Evolutionary conservation across 2,797 vertebrate species (phyloP).

Genomic region (Peromyscus aztecus): DNA sequence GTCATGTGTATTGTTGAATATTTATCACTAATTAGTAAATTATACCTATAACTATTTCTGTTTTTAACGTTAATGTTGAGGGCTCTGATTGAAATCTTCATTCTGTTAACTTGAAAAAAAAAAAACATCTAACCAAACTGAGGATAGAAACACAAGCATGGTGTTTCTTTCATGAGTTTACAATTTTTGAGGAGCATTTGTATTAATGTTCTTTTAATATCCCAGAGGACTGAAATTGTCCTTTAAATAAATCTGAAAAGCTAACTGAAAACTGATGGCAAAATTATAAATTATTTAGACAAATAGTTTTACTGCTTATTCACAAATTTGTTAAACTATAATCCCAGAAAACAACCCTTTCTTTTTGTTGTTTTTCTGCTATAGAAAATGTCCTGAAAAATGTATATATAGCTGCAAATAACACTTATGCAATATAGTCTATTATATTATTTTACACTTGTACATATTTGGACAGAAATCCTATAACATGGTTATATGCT

Average conservation of each 20-base stretch:
- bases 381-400: constrained; percentile 9
- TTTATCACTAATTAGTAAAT: constrained; percentile 24
- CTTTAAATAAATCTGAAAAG: constrained; percentile 29
- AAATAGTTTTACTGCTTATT: constrained; percentile 30
- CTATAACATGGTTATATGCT: neutral
- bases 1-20: neutral
- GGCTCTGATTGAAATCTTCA: neutral
- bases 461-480: neutral
- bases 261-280: constrained; percentile 34
- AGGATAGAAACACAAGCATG: neutral
- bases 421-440: neutral
- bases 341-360: constrained; percentile 1
- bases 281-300: constrained; percentile 29
- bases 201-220: neutral
- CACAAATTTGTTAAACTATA: constrained; percentile 32
- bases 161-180: constrained; percentile 10
- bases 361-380: neutral
- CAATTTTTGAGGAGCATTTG: constrained; percentile 26
- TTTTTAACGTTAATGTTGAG: neutral
- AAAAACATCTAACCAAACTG: neutral
- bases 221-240: constrained; percentile 4
- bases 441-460: neutral
- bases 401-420: neutral
- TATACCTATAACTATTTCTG: neutral
- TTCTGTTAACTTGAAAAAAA: neutral